Percentiles rank a stretch among this genome's conserved stretches.
Conservation (phyloP, 2,797 vertebrate species). For the Eospalax fontanierii region DNA sequence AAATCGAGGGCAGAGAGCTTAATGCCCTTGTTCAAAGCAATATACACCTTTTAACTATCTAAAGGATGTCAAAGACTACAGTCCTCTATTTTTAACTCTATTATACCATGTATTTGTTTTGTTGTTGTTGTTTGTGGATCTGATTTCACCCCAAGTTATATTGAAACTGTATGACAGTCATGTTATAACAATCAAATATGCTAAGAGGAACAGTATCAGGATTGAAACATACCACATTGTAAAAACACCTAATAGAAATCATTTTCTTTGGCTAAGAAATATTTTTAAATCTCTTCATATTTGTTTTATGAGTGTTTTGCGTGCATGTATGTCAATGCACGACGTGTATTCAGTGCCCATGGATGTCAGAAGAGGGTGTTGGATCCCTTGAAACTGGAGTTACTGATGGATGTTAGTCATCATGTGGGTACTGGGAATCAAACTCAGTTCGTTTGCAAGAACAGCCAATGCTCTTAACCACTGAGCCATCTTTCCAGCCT, state of each 20-base stretch:
- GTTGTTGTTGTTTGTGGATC: not conserved
- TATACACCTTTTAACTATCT: not conserved
- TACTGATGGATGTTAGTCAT: too few relatives aligned
- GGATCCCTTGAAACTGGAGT: too few relatives aligned
- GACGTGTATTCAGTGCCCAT: too few relatives aligned
- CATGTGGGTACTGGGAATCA: too few relatives aligned
- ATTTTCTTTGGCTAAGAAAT: not conserved
- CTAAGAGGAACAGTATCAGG: not conserved
- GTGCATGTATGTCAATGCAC: too few relatives aligned
- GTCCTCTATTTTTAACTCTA: not conserved
- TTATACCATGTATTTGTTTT: not conserved
- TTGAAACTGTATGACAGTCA: not conserved
- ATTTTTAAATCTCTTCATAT: too few relatives aligned
- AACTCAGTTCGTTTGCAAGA: too few relatives aligned
- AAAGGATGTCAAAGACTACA: not conserved
- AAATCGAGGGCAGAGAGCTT: not conserved
- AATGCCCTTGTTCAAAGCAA: not conserved
- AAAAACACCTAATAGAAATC: slow-evolving; percentile 5
- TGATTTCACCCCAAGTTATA: slow-evolving; percentile 1
- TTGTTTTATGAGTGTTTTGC: too few relatives aligned
- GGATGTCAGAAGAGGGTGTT: too few relatives aligned
- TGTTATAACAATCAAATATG: not conserved
- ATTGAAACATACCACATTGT: slow-evolving; percentile 44
- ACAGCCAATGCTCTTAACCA: too few relatives aligned
- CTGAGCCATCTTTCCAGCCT: too few relatives aligned